Evolutionary conservation across 2,113 vertebrate genomes (phyloP).

Genomic region (Malurus elegans): DNA sequence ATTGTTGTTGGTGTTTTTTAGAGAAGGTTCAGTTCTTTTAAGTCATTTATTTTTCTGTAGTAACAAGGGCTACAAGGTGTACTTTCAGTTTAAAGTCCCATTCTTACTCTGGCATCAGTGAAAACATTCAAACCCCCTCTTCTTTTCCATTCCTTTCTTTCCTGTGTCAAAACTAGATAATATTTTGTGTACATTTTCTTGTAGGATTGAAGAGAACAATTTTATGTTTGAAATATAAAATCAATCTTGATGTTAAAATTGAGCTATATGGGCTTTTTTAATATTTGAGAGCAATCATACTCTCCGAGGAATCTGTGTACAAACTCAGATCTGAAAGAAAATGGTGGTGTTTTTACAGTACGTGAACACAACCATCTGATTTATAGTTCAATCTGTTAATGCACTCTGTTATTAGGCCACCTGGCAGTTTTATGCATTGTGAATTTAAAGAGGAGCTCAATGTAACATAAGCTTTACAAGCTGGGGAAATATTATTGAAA

Average conservation of each 20-base stretch:
- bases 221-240: conserved; percentile 55
- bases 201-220: conserved; percentile 28
- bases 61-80: background rate
- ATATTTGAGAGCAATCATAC: conserved; percentile 60
- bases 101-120: background rate
- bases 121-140: background rate
- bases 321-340: conserved; percentile 75
- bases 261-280: conserved; percentile 49
- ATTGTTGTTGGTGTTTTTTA: background rate
- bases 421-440: conserved; percentile 86
- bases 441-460: conserved; percentile 85
- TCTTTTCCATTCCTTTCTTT: background rate
- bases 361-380: conserved; percentile 78
- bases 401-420: conserved; percentile 83
- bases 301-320: conserved; percentile 68
- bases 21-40: background rate
- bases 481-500: conserved; percentile 85
- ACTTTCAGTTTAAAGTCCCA: background rate
- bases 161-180: background rate
- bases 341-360: conserved; percentile 79
- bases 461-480: conserved; percentile 85
- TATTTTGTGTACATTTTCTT: conserved; percentile 6
- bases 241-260: conserved; percentile 47
- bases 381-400: conserved; percentile 87
- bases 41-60: background rate